Conservation (phyloP, 35 echinoderm and acorn worm genomes). For the Heliocidaris tuberculata region DNA sequence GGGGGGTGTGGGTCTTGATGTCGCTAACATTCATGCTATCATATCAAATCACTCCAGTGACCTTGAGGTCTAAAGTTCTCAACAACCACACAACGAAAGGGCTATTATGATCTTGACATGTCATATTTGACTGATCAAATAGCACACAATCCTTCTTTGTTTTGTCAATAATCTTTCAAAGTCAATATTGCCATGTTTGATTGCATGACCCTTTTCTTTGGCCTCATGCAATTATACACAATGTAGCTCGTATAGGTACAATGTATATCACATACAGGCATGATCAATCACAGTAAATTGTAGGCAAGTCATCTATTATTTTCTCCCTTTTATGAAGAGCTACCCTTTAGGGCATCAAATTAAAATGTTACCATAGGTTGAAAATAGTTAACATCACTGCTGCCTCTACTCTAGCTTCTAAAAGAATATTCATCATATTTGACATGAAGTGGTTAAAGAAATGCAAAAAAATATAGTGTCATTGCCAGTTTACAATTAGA, state of each 20-base stretch:
- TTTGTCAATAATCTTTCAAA: slow-evolving; percentile 1
- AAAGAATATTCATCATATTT: not conserved
- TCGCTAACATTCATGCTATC: not conserved
- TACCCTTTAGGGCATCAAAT: too few species aligned
- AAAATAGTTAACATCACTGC: not conserved
- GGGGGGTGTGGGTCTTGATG: not conserved
- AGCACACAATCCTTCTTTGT: not conserved
- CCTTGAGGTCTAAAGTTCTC: slow-evolving; percentile 15
- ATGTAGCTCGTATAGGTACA: not conserved
- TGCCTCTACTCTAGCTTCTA: too few species aligned
- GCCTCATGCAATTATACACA: not conserved
- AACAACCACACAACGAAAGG: not conserved
- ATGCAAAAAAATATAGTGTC: too few species aligned
- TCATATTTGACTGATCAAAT: slow-evolving; percentile 18
- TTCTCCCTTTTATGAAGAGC: too few species aligned
- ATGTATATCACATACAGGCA: too few species aligned
- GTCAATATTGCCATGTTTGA: not conserved
- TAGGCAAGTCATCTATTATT: too few species aligned
- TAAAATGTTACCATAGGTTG: not conserved
- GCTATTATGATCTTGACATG: not conserved
- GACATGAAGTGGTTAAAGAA: not conserved
- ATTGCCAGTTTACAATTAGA: not conserved
- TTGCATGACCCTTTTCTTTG: not conserved
- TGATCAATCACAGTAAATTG: too few species aligned
- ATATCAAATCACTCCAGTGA: not conserved